A percentile compares a stretch with the other conserved stretches of the same genome.
Conservation (phyloP, 30 jellyfish, hydroid and myxozoan species). For the Aurelia sp. region DNA sequence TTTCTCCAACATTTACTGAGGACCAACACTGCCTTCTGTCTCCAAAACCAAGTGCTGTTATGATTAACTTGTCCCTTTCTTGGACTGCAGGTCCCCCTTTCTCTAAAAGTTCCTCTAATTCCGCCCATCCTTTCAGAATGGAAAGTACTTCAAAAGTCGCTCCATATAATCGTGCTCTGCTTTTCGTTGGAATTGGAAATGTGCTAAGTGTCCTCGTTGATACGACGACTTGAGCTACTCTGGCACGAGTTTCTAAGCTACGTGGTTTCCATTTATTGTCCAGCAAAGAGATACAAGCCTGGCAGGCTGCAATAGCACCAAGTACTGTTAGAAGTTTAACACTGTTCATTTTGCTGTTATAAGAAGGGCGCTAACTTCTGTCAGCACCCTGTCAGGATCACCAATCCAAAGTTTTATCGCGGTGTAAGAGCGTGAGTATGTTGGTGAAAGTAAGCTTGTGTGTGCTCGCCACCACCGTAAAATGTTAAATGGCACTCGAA, state of each 20-base stretch:
- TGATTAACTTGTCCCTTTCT: conserved; percentile 58
- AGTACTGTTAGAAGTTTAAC: conserved; percentile 21
- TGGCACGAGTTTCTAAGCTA: conserved; percentile 82
- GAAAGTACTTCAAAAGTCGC: conserved; percentile 88
- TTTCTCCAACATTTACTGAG: conserved; percentile 93
- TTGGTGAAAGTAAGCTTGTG: conserved; percentile 24
- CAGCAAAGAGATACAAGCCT: conserved; percentile 82
- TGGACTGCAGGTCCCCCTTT: conserved; percentile 79
- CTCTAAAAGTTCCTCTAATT: conserved; percentile 63
- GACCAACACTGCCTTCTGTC: conserved; percentile 95
- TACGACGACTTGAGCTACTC: conserved; percentile 89
- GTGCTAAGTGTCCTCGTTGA: conserved; percentile 79
- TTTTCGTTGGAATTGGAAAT: conserved; percentile 65
- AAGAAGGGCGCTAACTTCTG: conserved; percentile 71
- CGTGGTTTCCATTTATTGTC: conserved; percentile 92
- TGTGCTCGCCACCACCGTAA: conserved; percentile 5
- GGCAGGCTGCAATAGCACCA: conserved; percentile 43
- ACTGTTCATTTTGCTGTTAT: conserved; percentile 60
- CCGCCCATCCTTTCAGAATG: conserved; percentile 93
- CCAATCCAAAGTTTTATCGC: conserved; percentile 60
- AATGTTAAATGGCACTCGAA: conserved; percentile 14
- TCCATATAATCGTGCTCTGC: conserved; percentile 67
- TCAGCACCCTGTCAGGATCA: conserved; percentile 85
- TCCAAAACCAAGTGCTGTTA: conserved; percentile 93
- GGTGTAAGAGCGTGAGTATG: conserved; percentile 27